These are phyloP conservation scores for Varanus komodoensis DNA, from an alignment of 2,113 vertebrate genomes.

Conservation along the genomic window DNA sequence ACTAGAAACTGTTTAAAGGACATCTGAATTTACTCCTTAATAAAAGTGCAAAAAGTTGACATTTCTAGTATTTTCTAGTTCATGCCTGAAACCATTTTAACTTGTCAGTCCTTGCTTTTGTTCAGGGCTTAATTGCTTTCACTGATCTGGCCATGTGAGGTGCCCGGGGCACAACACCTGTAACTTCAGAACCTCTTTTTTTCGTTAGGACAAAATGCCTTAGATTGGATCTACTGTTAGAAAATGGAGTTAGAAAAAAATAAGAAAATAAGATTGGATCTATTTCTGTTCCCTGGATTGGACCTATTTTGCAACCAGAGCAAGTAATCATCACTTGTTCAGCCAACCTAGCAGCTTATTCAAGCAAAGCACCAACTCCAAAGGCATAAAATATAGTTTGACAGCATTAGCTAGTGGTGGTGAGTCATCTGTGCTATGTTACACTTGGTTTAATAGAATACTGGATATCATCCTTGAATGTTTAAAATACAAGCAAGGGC, in stretches of 20 bases:
- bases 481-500: constrained; percentile 7
- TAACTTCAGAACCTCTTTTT: neutral
- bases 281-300: neutral
- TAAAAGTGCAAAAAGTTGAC: neutral
- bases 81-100: neutral
- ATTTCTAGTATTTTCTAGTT: neutral
- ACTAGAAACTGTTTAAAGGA: constrained; percentile 19
- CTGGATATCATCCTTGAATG: neutral
- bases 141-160: neutral
- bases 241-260: neutral
- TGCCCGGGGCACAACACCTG: no score
- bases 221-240: neutral
- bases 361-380: neutral
- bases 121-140: neutral
- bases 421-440: neutral
- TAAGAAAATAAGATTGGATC: neutral
- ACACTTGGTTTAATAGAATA: constrained; percentile 8
- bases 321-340: neutral
- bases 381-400: neutral
- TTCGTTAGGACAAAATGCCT: neutral
- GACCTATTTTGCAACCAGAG: neutral
- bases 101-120: neutral
- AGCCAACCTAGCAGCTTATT: neutral
- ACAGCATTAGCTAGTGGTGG: neutral
- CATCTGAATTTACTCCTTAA: constrained; percentile 5